Evolutionary conservation across 2,113 vertebrate genomes (phyloP), one percentile per base, ranked within the genome.

Genomic region (Saimiri boliviensis): DNA sequence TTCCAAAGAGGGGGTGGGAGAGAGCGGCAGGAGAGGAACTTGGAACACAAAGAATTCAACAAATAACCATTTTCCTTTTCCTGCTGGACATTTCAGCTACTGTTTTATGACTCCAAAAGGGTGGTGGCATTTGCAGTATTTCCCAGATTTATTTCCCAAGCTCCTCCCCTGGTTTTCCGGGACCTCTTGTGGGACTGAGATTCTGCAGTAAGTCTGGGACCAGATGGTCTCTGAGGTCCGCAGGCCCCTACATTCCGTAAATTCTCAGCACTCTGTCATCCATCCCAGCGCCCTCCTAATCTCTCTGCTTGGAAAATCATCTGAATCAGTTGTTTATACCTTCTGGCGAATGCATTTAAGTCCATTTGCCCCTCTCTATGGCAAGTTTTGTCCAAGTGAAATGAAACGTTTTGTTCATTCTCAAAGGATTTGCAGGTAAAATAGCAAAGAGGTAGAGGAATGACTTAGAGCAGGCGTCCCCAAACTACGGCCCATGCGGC

Each of bases 241-340:
- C 37, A 20, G 4, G 66, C 80, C 93, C 92, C 91, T 25, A 8
- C 73, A 87, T 94, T 93, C 94, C 45, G 14, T 0, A 8, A 49
- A 85, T 97, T 94, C 84, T 88, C 81, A 10, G 92, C 86, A 68
- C n/a, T 91, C 37, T 84, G 63, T 40, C 86, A 76, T 25, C 81
- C 42, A 23, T 25, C 86, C 92, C 60, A 85, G 45, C 0, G 8
- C 16, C 45, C 49, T 92, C 76, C 91, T 40, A 42, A 93, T 70
- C 66, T 49, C 68, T 80, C 54, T 63, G 68, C 70, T 92, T 85
- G 76, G 90, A 93, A 95, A 95, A 93, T n/a, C 23, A 81, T 80
- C 19, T 25, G 49, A 66, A 47, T 60, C 60, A 2, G 23, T 47
- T 63, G 86, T 85, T 93, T 79, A 56, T 17, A 86, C 32, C 86